Evolutionary conservation across 2,888 invertebrate species (phyloP), one percentile per base, ranked within the genome.

Genomic region (Melipona bicolor): DNA sequence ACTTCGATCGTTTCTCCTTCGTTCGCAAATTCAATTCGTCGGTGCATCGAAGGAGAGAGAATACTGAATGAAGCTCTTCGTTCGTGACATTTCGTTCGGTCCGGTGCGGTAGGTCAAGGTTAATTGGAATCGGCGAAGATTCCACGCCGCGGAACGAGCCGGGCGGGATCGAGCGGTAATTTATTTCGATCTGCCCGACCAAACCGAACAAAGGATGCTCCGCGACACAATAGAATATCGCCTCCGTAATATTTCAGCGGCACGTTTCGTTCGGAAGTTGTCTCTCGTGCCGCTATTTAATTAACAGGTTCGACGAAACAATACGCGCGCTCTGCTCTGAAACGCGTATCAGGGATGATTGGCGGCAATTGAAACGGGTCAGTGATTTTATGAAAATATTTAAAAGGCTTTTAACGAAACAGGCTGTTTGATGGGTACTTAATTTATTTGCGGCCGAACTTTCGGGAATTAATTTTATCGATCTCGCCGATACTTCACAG

Each of bases 111-210:
- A 77, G 88, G 87, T 85, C 79, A 88, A 75, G 78, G 81, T 84
- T 88, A 88, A 88, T 88, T 88, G 84, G 81, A 83, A 75, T 85
- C 64, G 70, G 61, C n/a, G 64, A 77, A 74, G 62, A 77, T 64
- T 72, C 70, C 49, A 69, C 77, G 73, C 77, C 69, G 36, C 4
- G 27, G 74, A 69, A 77, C 64, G 81, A 84, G 69, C 21, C 62
- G 61, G 75, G 54, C 64, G 61, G 54, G 32, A 79, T 67, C 81
- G 50, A 69, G 56, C 73, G 76, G 79, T 88, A 88, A 85, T 88
- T 88, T 79, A 82, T 88, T 86, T 85, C 79, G 74, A 52, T 76
- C 72, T 43, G 62, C n/a, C 32, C 49, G 32, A 15, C 61, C 69
- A 50, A 61, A 77, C 59, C 69, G 72, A 82, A 70, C 81, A 64